A percentile compares a stretch with the other conserved stretches of the same genome.
Conservation (phyloP, 2,797 vertebrate species). For the Synaphobranchus kaupii region DNA sequence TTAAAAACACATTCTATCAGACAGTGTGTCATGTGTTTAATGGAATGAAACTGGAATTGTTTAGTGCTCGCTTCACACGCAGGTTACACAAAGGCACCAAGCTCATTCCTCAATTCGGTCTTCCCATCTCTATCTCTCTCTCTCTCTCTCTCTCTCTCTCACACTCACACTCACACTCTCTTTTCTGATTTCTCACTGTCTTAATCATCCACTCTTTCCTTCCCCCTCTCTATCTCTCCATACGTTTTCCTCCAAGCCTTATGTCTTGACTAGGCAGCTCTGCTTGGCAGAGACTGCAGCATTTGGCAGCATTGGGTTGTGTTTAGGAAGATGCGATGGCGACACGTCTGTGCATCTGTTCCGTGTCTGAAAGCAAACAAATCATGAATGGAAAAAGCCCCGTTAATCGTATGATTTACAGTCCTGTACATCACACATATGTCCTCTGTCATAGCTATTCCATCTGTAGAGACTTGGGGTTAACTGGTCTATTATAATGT, state of each 20-base stretch:
- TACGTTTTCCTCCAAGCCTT: not conserved
- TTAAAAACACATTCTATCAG: not conserved
- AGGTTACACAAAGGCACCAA: not conserved
- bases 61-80: not conserved
- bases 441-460: not conserved
- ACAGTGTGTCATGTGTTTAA: not conserved
- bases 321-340: not conserved
- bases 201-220: not conserved
- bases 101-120: not conserved
- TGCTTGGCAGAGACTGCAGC: not conserved
- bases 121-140: not conserved
- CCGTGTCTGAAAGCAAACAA: not conserved
- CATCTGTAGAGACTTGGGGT: not conserved
- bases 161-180: not conserved
- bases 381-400: not conserved
- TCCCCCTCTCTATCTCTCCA: not conserved
- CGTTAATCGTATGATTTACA: not conserved
- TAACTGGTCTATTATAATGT: not conserved
- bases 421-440: not conserved
- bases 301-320: not conserved
- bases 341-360: constrained; percentile 4
- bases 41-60: not conserved
- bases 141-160: not conserved
- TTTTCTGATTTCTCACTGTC: not conserved
- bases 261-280: not conserved